Base-by-base conservation (phyloP, 2,888 invertebrate species). In the Charanyca ferruginea region DNA sequence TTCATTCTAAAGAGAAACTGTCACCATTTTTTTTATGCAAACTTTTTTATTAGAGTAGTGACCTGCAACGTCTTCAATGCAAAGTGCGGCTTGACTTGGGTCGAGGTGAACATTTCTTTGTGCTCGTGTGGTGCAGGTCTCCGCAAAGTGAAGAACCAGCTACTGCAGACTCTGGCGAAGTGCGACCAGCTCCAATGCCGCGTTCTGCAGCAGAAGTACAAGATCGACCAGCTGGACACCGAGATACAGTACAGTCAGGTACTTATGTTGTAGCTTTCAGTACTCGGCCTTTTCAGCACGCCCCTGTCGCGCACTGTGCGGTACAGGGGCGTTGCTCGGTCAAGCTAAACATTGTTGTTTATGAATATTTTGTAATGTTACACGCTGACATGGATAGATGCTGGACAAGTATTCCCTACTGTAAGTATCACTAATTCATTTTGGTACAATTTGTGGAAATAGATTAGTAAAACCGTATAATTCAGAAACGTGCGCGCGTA, bases 361-460 rank as follows among this genome's bases (percentile, higher is more conserved):
- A 44, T 22, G 51, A 38, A 61, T 38, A 22, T 48, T 2, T 0
- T 49, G n/a, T 11, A 13, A 44, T 48, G 20, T 86, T 85, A 69
- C 85, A 85, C 76, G 85, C 87, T 63, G 2, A 53, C 81, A 35
- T 35, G 71, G 89, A 83, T 68, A 96, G 96, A 96, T 96, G 96
- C 94, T 98, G 94, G 98, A 98, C 93, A 97, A 97, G 94, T 98
- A 98, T 93, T 98, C 88, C 98, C 98, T 55, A 97, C 97, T 96
- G 98, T 98, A 96, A 96, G 97, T 97, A 83, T 80, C 23, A 38
- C 38, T 4, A 1, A 38, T 38, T 16, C 38, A 16, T 38, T 38
- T 38, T 38, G 13, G 5, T 38, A 5, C 4, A 38, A 16, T 16
- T 38, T 16, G 8, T 32, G 32, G 8, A 32, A 25, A 32, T 2